A percentile compares a stretch with the other conserved stretches of the same genome.
Conservation (phyloP, 2,797 vertebrate genomes). For the Vireo griseus region DNA sequence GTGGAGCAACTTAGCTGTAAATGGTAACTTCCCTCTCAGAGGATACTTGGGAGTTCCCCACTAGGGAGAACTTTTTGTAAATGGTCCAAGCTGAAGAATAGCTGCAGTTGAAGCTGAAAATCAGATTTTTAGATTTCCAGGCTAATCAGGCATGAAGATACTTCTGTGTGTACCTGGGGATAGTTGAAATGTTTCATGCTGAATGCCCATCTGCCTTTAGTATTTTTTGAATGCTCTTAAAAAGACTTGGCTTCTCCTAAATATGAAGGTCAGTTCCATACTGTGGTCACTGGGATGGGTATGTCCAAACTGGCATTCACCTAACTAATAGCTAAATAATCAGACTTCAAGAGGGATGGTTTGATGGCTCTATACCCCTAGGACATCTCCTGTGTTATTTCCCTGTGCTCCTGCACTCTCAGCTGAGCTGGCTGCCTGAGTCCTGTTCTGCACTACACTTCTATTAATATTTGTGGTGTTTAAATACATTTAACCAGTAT, state of each 20-base stretch:
- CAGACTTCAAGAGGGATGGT: background rate
- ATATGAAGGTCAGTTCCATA: background rate
- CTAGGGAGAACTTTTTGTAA: background rate
- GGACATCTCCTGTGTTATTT: background rate
- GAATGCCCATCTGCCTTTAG: background rate
- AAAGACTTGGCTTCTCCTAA: background rate
- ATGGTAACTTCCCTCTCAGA: background rate
- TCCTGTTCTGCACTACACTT: background rate
- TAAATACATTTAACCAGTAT: background rate
- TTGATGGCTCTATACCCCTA: background rate
- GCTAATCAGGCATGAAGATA: background rate
- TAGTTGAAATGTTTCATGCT: background rate
- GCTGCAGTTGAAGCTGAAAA: background rate
- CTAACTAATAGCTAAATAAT: background rate
- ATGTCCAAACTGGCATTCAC: no score
- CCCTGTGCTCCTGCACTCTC: background rate
- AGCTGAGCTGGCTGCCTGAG: background rate
- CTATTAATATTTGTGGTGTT: background rate
- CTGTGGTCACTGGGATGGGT: no score
- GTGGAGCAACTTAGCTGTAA: background rate
- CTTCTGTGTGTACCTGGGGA: background rate
- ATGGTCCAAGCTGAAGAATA: background rate
- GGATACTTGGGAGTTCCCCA: background rate
- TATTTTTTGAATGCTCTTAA: background rate
- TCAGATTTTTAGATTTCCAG: background rate